These are phyloP conservation scores for Lonchura striata DNA, from an alignment of 2,113 vertebrate genomes.

Conservation along the genomic window DNA sequence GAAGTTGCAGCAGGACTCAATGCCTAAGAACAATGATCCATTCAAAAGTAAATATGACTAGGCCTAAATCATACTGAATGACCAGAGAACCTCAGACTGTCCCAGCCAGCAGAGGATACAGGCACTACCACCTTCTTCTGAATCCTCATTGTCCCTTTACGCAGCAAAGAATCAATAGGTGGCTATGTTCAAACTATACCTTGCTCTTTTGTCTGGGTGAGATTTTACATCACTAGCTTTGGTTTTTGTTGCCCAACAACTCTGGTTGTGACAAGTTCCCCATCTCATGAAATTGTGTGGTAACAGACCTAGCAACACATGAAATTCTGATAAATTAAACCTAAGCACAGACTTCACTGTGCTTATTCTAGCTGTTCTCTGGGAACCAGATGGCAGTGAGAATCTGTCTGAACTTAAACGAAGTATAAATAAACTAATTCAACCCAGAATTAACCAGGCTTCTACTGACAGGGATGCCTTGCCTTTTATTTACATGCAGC, in stretches of 20 bases:
- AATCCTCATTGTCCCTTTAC: not conserved
- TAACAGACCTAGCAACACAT: not conserved
- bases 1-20: not conserved
- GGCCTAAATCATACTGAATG: not conserved
- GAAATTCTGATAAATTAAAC: not conserved
- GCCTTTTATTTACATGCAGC: not conserved
- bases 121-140: not conserved
- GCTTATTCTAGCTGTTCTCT: conserved; percentile 36
- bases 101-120: not conserved
- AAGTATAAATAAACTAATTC: conserved; percentile 38
- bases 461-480: not conserved
- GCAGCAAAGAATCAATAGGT: not conserved
- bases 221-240: not conserved
- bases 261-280: not conserved
- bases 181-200: not conserved
- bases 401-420: conserved; percentile 37
- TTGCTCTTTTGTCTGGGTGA: not conserved
- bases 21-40: not conserved
- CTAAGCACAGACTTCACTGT: not conserved
- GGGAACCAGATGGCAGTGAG: conserved; percentile 36
- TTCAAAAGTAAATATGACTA: not conserved
- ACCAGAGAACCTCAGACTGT: not conserved
- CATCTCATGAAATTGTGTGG: not conserved
- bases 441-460: conserved; percentile 19
- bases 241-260: not conserved